These are phyloP conservation scores for Lobophora halterata DNA, from an alignment of 2,888 invertebrate species.

Conservation along the genomic window DNA sequence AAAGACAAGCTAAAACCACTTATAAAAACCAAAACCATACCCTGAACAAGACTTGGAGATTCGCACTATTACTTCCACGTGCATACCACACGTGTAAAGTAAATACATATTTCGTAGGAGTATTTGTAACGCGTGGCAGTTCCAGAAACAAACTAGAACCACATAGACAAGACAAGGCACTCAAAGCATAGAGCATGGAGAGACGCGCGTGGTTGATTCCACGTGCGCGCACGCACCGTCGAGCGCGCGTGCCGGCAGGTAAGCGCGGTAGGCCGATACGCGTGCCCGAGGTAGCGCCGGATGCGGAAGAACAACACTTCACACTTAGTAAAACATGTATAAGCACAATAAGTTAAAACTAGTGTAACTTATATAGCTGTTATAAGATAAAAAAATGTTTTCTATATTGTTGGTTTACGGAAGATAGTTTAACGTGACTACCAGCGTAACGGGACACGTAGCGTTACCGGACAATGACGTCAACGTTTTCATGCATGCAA, in stretches of 20 bases:
- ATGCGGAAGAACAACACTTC: constrained; percentile 4
- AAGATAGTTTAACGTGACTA: too few relatives aligned
- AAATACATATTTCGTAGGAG: too few relatives aligned
- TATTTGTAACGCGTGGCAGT: not conserved
- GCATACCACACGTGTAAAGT: too few relatives aligned
- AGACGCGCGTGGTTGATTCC: constrained; percentile 48
- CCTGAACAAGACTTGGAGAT: too few relatives aligned
- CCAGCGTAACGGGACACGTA: not conserved
- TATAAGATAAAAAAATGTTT: too few relatives aligned
- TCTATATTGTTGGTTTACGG: too few relatives aligned
- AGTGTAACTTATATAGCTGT: too few relatives aligned
- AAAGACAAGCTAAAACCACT: too few relatives aligned
- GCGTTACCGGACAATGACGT: too few relatives aligned
- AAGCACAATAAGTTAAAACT: constrained; percentile 1
- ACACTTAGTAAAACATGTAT: not conserved
- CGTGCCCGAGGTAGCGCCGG: constrained; percentile 25
- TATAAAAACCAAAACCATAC: too few relatives aligned
- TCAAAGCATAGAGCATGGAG: constrained; percentile 30
- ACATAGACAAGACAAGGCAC: constrained; percentile 42
- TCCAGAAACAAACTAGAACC: constrained; percentile 6
- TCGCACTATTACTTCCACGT: too few relatives aligned
- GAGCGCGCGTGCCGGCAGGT: constrained; percentile 54
- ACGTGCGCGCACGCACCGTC: constrained; percentile 57
- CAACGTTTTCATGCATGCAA: too few relatives aligned
- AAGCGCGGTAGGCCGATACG: constrained; percentile 39